Base-by-base conservation (phyloP, 2,113 vertebrate species). In the Pseudorhombus dupliciocellatus region DNA sequence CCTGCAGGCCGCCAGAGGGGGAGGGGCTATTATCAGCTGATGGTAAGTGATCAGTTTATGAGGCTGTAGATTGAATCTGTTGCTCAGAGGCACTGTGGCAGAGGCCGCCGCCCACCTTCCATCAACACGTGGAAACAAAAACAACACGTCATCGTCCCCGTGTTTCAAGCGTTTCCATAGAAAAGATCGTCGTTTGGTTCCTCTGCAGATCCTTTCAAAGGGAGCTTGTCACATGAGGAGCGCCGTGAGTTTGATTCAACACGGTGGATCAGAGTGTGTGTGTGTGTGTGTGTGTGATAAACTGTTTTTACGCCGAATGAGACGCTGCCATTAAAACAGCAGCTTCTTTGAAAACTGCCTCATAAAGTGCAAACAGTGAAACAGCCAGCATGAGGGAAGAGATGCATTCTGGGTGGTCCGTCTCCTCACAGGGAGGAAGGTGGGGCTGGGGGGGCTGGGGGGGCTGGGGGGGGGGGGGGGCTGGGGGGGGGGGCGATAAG, bases 321-420 rank as follows among this genome's bases (percentile, higher is more conserved):
- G 60, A 26, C 34, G 58, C 42, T 40, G 40, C 16, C 55, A 57
- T 70, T 66, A 54, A 74, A 74, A 22, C 73, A 65, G 61, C 67
- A 70, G 37, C 64, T 72, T 30, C 42, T 68, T 74, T 73, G 21
- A 70, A 61, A 79, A 50, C 37, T 26, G 67, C 58, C 79, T 48
- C 73, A 66, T 84, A 66, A 84, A 62, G 6, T 46, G 28, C 9
- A 77, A 70, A 59, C 65, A 84, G 56, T 56, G 77, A 37, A 37
- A 12, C 34, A 37, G 73, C 70, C 62, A 61, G 44, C 7, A 18
- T 60, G 80, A 46, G 42, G 16, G 42, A 46, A 64, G 50, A 64
- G 73, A 77, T 69, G 70, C 26, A 37, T 22, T 64, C 20, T 81
- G 75, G 84, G 78, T 81, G 81, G 81, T 75, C 84, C 21, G 24